Base-by-base conservation (phyloP, 2,888 invertebrate species). In the Oligia latruncula region DNA sequence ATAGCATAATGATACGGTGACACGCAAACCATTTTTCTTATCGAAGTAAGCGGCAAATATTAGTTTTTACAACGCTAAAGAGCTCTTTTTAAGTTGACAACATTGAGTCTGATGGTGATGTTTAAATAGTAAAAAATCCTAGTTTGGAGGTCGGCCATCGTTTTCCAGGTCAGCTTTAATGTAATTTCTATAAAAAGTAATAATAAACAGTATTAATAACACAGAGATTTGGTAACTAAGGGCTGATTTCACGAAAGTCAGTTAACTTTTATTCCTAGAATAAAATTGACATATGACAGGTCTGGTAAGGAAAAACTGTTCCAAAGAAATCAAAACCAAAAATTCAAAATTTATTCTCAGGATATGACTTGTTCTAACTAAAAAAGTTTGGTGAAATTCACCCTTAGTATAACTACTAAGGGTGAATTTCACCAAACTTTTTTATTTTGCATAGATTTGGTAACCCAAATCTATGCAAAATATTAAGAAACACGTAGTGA, bases 21-120 rank as follows among this genome's bases (percentile, higher is more conserved):
- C 97, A 97, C 96, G 97, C 97, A 89, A 96, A 88, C 92, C 90
- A 91, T 93, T 96, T 95, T 95, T 95, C 93, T 94, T 95, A 93
- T 93, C 91, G 91, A 91, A 88, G 55, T 68, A 66, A 78, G 89
- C 89, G 90, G 89, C 86, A 88, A 87, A 88, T 90, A 89, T 87
- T 89, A 90, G 84, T 90, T 90, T 83, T 85, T 84, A 89, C 83
- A 87, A 87, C 78, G 64, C 75, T 84, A 78, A 79, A 81, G 72
- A 62, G 77, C 66, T 77, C 23, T 75, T 87, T 79, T 79, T 74
- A 72, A 80, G 81, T 78, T 77, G 74, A 68, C 65, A 65, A 78
- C 40, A 86, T 76, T 80, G 58, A 62, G 72, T 74, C 84, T 62
- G 62, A 60, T 67, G 60, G 71, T 62, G 70, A 64, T 77, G 68